Evolutionary conservation across 1,140 invertebrate species (phyloP).

Genomic region (Hetaerina americana): DNA sequence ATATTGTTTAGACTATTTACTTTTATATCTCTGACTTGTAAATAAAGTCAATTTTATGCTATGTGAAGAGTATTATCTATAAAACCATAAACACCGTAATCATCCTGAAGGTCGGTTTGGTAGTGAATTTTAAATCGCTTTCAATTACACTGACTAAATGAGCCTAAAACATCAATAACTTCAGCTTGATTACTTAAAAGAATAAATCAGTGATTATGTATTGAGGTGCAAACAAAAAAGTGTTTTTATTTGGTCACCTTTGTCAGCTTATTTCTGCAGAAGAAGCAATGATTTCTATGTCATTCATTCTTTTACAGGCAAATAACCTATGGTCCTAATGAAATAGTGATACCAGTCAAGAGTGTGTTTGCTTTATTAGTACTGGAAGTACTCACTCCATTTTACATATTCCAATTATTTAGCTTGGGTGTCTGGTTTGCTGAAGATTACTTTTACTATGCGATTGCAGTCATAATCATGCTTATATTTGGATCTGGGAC

Average conservation of each 20-base stretch:
- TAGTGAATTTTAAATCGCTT: too few relatives aligned
- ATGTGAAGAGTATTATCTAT: too few relatives aligned
- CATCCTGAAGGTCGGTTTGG: too few relatives aligned
- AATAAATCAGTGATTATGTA: too few relatives aligned
- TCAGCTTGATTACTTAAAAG: neutral
- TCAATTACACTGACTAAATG: too few relatives aligned
- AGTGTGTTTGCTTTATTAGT: constrained; percentile 53
- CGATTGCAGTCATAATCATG: constrained; percentile 73
- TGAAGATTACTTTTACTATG: constrained; percentile 76
- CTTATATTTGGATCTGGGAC: constrained; percentile 70
- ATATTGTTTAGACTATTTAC: too few relatives aligned
- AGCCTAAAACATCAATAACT: too few relatives aligned
- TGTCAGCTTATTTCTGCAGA: neutral
- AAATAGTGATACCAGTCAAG: constrained; percentile 64
- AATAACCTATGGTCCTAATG: constrained; percentile 64
- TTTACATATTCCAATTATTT: constrained; percentile 90
- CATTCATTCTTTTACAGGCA: constrained; percentile 34
- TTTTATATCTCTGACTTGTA: too few relatives aligned
- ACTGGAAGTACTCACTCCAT: constrained; percentile 80
- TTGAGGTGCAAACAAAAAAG: neutral
- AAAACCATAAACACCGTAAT: too few relatives aligned
- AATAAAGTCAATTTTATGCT: too few relatives aligned
- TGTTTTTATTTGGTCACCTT: neutral
- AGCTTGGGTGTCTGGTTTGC: constrained; percentile 67
- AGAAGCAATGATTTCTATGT: neutral